Evolutionary conservation across 2,113 vertebrate genomes (phyloP).

Genomic region (Trachemys scripta): DNA sequence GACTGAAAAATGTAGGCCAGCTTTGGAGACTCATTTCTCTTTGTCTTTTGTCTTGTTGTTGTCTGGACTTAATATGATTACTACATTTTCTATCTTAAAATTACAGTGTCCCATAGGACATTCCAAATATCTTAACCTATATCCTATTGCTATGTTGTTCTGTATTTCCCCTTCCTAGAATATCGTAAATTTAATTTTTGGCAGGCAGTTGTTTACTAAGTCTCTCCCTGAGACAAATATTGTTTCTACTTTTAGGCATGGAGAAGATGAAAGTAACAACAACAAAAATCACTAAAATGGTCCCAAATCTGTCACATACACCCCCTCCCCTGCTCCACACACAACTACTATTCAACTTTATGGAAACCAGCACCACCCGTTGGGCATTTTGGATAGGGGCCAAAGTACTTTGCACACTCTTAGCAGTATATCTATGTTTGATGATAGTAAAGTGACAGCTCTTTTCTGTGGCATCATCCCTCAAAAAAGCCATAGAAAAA

Average conservation of each 20-base stretch:
- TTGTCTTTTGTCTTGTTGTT: conserved; percentile 3
- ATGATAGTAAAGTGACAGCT: neutral
- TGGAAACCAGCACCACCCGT: neutral
- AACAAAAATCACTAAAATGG: neutral
- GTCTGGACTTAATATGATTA: conserved; percentile 26
- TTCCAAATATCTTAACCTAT: conserved; percentile 15
- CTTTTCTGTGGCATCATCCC: neutral
- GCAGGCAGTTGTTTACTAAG: conserved; percentile 55
- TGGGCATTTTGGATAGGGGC: neutral
- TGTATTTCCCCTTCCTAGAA: conserved; percentile 23
- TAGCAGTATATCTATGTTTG: neutral
- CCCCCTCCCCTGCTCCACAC: no score
- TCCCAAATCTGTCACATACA: neutral
- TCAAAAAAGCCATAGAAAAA: neutral
- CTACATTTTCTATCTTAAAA: conserved; percentile 28
- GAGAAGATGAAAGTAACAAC: neutral
- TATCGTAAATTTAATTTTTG: conserved; percentile 59
- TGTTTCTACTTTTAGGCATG: neutral
- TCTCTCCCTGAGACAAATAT: neutral
- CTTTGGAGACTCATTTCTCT: neutral
- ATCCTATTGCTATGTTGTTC: neutral
- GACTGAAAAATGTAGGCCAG: neutral
- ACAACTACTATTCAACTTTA: neutral
- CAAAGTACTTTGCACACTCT: neutral
- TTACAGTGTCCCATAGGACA: conserved; percentile 10